Conservation (phyloP, 2,113 vertebrate genomes). For the Zosterops japonicus region DNA sequence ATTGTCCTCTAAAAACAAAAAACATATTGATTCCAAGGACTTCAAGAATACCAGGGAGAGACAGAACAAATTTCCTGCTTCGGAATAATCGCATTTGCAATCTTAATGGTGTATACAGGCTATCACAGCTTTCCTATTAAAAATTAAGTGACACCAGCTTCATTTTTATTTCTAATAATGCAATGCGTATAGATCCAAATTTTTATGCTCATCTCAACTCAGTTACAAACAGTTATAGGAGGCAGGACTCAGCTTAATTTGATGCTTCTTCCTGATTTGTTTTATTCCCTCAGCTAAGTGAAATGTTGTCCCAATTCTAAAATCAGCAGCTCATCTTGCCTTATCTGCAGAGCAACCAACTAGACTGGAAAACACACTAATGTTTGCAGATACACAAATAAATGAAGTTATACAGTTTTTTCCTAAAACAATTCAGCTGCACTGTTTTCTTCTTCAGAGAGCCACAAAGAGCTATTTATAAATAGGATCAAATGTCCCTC, state of each 20-base stretch:
- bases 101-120: background rate
- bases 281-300: background rate
- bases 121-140: background rate
- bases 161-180: background rate
- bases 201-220: background rate
- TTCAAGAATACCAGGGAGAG: background rate
- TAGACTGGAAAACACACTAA: background rate
- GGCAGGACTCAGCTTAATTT: background rate
- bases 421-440: background rate
- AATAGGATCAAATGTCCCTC: slow-evolving; percentile 1
- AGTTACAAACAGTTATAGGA: background rate
- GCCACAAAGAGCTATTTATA: slow-evolving; percentile 5
- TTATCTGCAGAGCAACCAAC: background rate
- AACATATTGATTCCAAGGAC: background rate
- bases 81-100: background rate
- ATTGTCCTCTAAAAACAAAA: background rate
- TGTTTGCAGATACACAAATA: background rate
- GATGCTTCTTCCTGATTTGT: background rate
- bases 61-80: background rate
- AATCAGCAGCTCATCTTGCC: background rate
- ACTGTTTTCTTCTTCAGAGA: background rate
- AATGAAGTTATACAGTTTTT: background rate
- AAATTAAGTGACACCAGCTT: background rate
- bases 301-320: background rate
- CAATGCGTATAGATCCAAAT: background rate